phyloP scores from a whole-genome alignment of 2,797 vertebrate species.

The Neosalanx taihuensis region DNA sequence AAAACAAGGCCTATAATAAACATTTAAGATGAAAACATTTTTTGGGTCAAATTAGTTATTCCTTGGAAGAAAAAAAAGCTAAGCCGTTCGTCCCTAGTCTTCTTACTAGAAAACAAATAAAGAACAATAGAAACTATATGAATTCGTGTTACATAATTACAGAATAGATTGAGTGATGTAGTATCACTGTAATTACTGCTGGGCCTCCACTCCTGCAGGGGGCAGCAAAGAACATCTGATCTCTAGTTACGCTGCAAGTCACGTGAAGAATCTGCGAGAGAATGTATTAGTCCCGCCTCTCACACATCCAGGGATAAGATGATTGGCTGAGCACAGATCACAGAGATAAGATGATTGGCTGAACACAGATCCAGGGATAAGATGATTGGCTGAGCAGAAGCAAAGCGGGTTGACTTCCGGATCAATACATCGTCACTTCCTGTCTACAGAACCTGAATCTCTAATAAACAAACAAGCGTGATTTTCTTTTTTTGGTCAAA shows the following conservation, averaged over 20 bases:
- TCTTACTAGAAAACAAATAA: background rate
- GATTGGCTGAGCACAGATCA: conserved; percentile 4
- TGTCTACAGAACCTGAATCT: background rate
- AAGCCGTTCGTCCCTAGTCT: background rate
- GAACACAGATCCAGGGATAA: background rate
- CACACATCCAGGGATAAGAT: conserved; percentile 1
- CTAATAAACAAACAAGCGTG: conserved; percentile 33
- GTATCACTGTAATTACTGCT: background rate
- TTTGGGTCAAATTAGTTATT: background rate
- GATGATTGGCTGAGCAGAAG: conserved; percentile 5
- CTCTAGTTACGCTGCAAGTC: background rate
- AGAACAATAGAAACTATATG: background rate
- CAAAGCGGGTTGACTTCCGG: conserved; percentile 11
- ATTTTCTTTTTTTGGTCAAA: background rate
- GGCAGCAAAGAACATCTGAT: conserved; percentile 9
- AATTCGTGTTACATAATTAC: background rate
- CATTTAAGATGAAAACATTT: background rate
- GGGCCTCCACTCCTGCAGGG: conserved; percentile 13
- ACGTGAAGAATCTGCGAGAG: background rate
- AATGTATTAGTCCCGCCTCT: background rate
- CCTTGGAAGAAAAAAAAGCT: background rate
- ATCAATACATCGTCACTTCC: background rate
- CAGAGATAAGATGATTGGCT: too few species aligned
- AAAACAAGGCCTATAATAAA: background rate
- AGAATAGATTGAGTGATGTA: background rate